A percentile compares a stretch with the other conserved stretches of the same genome.
Conservation (phyloP, 2,113 vertebrate species). For the Coptodon rendalli region DNA sequence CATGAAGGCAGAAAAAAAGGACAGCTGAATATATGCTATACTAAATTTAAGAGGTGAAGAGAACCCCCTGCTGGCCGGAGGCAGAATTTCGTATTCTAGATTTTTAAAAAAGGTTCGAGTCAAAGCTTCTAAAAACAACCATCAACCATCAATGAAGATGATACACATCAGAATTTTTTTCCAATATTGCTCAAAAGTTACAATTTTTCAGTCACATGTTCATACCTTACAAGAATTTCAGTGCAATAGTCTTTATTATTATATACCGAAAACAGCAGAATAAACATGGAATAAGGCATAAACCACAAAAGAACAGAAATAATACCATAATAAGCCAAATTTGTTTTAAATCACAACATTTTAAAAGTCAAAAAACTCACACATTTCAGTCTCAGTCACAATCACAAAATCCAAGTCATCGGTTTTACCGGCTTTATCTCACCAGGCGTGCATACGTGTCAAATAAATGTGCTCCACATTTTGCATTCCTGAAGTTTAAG, state of each 20-base stretch:
- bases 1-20: background rate
- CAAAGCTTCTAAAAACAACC: background rate
- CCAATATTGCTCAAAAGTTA: background rate
- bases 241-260: conserved; percentile 52
- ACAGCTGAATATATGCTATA: background rate
- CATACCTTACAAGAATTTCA: background rate
- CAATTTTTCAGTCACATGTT: accelerated
- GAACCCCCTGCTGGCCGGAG: conserved; percentile 36
- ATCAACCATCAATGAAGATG: background rate
- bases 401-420: conserved; percentile 11
- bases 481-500: background rate
- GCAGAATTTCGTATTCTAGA: background rate
- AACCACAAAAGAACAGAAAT: background rate
- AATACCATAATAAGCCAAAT: background rate
- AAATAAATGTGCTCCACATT: background rate
- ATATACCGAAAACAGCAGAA: conserved; percentile 22
- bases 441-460: conserved; percentile 16
- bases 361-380: conserved; percentile 15
- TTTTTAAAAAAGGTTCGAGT: background rate
- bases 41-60: background rate
- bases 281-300: conserved; percentile 8
- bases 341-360: background rate
- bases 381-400: conserved; percentile 27
- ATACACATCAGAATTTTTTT: accelerated
- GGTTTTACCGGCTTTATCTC: background rate